Evolutionary conservation across 2,113 vertebrate species (phyloP).

Genomic region (human): DNA sequence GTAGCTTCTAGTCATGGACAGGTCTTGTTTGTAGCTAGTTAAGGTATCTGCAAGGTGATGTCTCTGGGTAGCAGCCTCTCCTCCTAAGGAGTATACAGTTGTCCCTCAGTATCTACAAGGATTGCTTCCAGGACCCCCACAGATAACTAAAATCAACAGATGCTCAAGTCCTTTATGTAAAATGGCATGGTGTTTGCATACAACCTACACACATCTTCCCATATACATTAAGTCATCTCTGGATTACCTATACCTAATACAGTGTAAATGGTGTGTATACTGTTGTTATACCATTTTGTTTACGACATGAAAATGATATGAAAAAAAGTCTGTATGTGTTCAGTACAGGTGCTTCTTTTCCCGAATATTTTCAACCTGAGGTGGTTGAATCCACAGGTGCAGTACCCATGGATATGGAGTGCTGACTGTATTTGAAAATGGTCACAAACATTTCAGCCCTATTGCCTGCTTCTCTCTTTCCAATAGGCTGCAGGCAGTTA

Average conservation of each 20-base stretch:
- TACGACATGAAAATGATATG: neutral
- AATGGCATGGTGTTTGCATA: neutral
- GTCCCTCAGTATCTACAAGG: neutral
- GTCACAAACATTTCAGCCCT: neutral
- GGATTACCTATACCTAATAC: neutral
- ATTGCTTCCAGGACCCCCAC: neutral
- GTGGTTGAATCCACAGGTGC: neutral
- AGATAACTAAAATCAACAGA: neutral
- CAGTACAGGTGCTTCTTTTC: neutral
- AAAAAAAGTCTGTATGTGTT: neutral
- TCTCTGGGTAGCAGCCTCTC: neutral
- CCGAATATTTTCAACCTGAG: neutral
- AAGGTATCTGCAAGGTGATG: rapidly evolving
- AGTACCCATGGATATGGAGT: neutral
- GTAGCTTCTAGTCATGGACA: neutral
- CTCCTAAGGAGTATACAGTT: neutral
- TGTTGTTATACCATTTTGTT: neutral
- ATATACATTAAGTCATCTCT: neutral
- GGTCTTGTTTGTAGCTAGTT: neutral
- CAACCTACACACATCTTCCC: neutral
- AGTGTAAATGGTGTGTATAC: neutral
- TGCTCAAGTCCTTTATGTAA: neutral
- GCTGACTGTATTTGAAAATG: neutral
- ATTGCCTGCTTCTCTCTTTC: neutral
- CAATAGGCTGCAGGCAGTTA: neutral